A percentile compares a stretch with the other conserved stretches of the same genome.
Conservation (phyloP, 2,888 invertebrate genomes). For the Fragum sueziense region DNA sequence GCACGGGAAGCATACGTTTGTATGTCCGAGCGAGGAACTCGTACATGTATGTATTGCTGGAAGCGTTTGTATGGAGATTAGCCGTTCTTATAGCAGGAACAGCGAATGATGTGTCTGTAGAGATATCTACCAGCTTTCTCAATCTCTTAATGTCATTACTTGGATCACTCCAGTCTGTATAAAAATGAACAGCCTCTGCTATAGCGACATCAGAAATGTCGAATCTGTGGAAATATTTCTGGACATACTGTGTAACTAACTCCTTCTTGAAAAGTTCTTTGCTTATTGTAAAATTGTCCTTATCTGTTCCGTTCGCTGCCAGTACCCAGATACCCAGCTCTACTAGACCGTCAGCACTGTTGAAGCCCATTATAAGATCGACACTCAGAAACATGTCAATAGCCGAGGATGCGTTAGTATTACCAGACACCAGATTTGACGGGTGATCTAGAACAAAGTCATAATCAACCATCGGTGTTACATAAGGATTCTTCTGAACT, state of each 20-base stretch:
- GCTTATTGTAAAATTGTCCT: background rate
- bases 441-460: constrained; percentile 9
- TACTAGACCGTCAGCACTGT: constrained; percentile 2
- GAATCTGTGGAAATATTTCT: background rate
- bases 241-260: background rate
- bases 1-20: background rate
- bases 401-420: background rate
- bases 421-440: background rate
- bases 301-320: background rate
- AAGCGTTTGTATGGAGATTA: background rate
- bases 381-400: constrained; percentile 11
- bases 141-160: background rate
- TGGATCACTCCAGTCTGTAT: constrained; percentile 17
- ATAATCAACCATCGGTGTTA: background rate
- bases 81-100: background rate
- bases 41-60: background rate
- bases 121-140: background rate
- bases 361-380: constrained; percentile 7
- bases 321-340: background rate
- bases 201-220: background rate
- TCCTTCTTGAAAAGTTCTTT: background rate
- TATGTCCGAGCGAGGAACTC: background rate
- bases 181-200: background rate
- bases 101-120: background rate
- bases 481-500: background rate